A percentile compares a stretch with the other conserved stretches of the same genome.
Evolutionary conservation across 2,113 vertebrate genomes (phyloP).

Genomic region (Tonatia bakeri): DNA sequence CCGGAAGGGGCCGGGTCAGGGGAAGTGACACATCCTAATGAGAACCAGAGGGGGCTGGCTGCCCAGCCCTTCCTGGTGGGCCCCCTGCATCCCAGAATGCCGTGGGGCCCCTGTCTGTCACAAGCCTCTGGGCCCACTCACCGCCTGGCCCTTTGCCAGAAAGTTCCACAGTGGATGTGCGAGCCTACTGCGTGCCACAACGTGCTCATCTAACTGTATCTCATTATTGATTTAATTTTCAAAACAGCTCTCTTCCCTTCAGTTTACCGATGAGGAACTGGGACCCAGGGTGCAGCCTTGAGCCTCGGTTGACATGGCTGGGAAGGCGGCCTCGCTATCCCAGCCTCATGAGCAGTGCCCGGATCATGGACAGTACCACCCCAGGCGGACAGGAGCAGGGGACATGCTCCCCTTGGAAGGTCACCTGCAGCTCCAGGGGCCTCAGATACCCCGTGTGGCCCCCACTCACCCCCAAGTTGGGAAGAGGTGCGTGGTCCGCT

Average conservation of each 20-base stretch:
- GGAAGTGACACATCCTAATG: neutral
- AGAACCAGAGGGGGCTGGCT: neutral
- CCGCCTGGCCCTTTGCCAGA: neutral
- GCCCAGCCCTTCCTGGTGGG: neutral
- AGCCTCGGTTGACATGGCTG: rapidly evolving
- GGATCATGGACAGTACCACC: rapidly evolving
- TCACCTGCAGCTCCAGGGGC: neutral
- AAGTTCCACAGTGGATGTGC: rapidly evolving
- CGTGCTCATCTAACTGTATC: rapidly evolving
- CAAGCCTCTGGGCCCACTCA: neutral
- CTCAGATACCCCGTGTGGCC: rapidly evolving
- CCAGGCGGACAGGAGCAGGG: too few species aligned
- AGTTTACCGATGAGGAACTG: neutral
- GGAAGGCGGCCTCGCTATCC: neutral
- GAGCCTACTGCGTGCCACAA: rapidly evolving
- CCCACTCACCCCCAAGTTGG: neutral
- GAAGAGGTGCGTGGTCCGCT: neutral
- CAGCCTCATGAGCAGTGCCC: neutral
- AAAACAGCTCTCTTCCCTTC: neutral
- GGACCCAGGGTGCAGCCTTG: neutral
- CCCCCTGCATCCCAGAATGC: neutral
- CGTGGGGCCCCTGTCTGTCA: rapidly evolving
- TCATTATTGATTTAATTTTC: rapidly evolving
- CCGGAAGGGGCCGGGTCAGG: neutral
- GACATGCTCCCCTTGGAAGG: too few species aligned